Conservation (phyloP, 2,797 vertebrate species). For the Leptatherina wallacei region DNA sequence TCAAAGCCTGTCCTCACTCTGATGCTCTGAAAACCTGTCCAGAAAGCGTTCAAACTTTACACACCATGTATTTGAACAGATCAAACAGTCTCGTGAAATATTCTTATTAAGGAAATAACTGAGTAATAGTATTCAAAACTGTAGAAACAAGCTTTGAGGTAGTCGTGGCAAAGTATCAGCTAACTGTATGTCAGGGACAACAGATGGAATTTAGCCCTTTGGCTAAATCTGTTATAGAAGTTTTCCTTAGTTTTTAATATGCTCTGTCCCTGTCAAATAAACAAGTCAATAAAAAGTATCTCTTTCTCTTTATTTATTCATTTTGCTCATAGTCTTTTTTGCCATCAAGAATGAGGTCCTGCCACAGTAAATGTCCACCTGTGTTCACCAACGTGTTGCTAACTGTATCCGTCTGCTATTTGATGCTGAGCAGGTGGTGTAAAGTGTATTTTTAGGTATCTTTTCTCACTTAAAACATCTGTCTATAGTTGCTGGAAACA, state of each 20-base stretch:
- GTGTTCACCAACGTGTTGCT: too few relatives aligned
- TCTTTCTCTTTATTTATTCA: not conserved
- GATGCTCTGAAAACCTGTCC: not conserved
- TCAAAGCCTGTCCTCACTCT: not conserved
- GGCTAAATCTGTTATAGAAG: too few relatives aligned
- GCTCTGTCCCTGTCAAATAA: too few relatives aligned
- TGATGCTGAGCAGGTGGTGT: not conserved
- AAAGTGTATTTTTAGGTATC: not conserved
- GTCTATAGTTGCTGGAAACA: constrained; percentile 6
- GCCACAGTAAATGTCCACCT: too few relatives aligned
- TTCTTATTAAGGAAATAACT: not conserved
- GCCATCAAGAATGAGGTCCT: too few relatives aligned
- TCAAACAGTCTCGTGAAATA: not conserved
- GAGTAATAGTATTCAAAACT: not conserved
- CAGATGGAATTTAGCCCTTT: too few relatives aligned
- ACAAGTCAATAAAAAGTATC: not conserved
- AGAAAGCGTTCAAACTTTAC: not conserved
- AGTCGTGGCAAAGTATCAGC: not conserved
- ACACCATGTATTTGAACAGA: not conserved
- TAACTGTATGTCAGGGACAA: too few relatives aligned
- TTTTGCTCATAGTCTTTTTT: too few relatives aligned
- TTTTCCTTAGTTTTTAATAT: too few relatives aligned
- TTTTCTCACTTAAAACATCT: not conserved
- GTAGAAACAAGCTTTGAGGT: not conserved
- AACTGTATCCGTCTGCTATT: not conserved